Conservation (phyloP, 2,888 invertebrate genomes). For the Halictus ligatus region DNA sequence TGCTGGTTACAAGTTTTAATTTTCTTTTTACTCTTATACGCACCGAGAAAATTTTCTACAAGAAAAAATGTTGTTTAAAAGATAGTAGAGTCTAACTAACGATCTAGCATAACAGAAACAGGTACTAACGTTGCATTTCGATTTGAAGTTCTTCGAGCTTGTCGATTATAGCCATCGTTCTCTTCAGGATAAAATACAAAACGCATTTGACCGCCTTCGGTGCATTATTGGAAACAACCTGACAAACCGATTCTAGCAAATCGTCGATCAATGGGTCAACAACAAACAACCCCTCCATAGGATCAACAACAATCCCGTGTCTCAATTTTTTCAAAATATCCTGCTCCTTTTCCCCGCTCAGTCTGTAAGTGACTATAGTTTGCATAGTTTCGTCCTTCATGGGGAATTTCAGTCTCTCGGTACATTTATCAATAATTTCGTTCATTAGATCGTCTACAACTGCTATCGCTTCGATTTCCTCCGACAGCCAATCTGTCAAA, state of each 20-base stretch:
- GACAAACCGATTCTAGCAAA: slow-evolving; percentile 47
- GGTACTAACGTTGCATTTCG: slow-evolving; percentile 53
- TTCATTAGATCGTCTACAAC: slow-evolving; percentile 61
- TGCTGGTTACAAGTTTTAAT: background rate
- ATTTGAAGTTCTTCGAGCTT: slow-evolving; percentile 59
- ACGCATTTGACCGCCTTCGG: slow-evolving; percentile 25
- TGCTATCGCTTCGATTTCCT: slow-evolving; percentile 48
- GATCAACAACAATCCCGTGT: slow-evolving; percentile 60
- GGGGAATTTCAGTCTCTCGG: slow-evolving; percentile 54
- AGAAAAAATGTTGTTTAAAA: no score
- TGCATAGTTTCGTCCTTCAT: slow-evolving; percentile 58
- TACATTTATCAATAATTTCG: slow-evolving; percentile 67
- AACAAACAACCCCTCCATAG: slow-evolving; percentile 64
- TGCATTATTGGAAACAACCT: slow-evolving; percentile 50
- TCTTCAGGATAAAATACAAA: slow-evolving; percentile 42
- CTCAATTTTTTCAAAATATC: slow-evolving; percentile 66
- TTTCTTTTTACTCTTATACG: no score
- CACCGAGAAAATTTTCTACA: no score
- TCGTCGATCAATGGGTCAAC: slow-evolving; percentile 57
- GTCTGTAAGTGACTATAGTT: slow-evolving; percentile 64
- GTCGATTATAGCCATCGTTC: slow-evolving; percentile 37
- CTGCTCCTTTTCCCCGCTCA: slow-evolving; percentile 61
- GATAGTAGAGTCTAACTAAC: no score
- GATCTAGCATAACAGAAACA: background rate
- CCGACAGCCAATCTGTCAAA: slow-evolving; percentile 62